Evolutionary conservation across 2,888 invertebrate species (phyloP).

Genomic region (Celastrina argiolus): DNA sequence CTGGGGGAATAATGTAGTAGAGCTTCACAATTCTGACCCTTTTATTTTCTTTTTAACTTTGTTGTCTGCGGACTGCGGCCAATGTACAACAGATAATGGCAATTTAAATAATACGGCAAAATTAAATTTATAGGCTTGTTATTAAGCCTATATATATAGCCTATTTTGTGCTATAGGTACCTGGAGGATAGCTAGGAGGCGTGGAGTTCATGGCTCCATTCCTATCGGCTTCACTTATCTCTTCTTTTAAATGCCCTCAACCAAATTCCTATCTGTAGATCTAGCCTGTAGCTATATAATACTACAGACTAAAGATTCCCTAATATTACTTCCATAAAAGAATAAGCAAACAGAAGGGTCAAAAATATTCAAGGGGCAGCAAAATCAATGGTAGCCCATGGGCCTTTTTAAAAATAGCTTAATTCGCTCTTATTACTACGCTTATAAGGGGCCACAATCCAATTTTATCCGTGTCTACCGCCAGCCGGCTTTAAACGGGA

Average conservation of each 20-base stretch:
- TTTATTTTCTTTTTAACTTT: not conserved
- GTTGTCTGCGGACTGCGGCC: not conserved
- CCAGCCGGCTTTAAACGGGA: not conserved
- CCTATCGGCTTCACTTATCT: too few relatives aligned
- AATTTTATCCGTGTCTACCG: conserved; percentile 1
- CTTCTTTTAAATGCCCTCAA: too few relatives aligned
- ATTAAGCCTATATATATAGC: too few relatives aligned
- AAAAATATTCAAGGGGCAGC: not conserved
- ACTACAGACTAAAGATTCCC: too few relatives aligned
- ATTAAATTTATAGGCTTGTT: too few relatives aligned
- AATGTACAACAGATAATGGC: too few relatives aligned
- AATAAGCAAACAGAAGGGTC: not conserved
- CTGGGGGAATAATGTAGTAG: conserved; percentile 9
- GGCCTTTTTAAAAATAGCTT: not conserved
- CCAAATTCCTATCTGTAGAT: too few relatives aligned
- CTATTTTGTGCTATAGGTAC: too few relatives aligned
- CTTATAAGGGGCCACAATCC: not conserved
- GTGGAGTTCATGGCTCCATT: too few relatives aligned
- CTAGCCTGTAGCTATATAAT: too few relatives aligned
- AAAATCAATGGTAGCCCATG: not conserved
- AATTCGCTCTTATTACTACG: not conserved
- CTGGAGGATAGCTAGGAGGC: too few relatives aligned
- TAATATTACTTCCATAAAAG: not conserved
- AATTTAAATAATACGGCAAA: too few relatives aligned
- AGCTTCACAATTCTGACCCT: conserved; percentile 16